Base-by-base conservation (phyloP, 92 coral and sea anemone genomes). In the Diadumene lineata region DNA sequence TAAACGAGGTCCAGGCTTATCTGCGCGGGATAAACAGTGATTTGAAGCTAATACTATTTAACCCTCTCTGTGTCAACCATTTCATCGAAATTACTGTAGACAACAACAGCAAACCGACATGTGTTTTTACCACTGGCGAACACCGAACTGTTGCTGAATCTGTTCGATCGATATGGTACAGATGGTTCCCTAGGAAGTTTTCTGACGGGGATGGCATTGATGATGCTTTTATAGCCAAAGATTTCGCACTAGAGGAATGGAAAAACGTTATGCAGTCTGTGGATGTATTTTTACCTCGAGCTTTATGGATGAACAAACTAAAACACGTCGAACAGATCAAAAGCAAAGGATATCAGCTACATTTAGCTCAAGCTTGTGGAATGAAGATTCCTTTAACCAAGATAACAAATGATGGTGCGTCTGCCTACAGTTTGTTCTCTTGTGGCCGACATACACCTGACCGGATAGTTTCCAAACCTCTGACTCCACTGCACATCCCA, bases 191-290 rank as follows among this genome's bases (percentile, higher is more conserved):
- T 25, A 78, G 60, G 48, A 69, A 66, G 3, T 70, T 84, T 8
- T 60, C 69, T 17, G 75, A 31, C 13, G 73, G 81, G 7, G 88
- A 84, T 55, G 63, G 76, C 33, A 63, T 84, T 27, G 46, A 60
- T 29, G 69, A 62, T 18, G 64, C 79, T n/a, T 32, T 62, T 15
- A 74, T 84, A 53, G 84, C 88, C 15, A 84, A 79, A 48, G 88
- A 84, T 69, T 78, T 84, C 34, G 77, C 84, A 30, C 32, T 78
- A 31, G 81, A 68, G 51, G 88, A 84, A 31, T 84, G 84, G 88
- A 72, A 58, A 25, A 43, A 65, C 11, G 88, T 84, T 18, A 73
- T 84, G 44, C 84, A 64, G 53, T 84, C 88, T 0, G 75, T 79
- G 6, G 72, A 43, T 13, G 75, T 46, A 31, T 79, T 64, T 73